Evolutionary conservation across 64 coral and sea anemone genomes (phyloP).

Genomic region (Stichodactyla helianthus): DNA sequence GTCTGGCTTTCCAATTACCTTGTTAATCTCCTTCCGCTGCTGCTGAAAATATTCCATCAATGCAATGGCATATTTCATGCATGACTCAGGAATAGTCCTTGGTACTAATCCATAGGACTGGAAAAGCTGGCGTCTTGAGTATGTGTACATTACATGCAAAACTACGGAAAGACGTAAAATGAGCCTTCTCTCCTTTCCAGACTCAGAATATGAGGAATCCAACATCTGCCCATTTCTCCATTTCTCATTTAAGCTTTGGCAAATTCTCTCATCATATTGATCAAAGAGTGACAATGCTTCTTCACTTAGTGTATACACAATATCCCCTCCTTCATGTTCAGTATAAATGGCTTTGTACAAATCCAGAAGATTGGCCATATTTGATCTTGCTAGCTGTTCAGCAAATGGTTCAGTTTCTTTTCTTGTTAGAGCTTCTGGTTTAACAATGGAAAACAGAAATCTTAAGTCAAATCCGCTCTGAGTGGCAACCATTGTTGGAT

Average conservation of each 20-base stretch:
- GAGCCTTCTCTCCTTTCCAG: too few relatives aligned
- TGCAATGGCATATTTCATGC: conserved; percentile 9
- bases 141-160: too few relatives aligned
- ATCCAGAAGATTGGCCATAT: not conserved
- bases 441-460: not conserved
- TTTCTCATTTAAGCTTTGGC: not conserved
- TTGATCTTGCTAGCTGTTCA: not conserved
- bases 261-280: not conserved
- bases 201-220: not conserved
- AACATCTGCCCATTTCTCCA: not conserved
- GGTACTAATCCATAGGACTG: not conserved
- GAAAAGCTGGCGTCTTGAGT: not conserved
- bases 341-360: not conserved
- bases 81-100: not conserved
- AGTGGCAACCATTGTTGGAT: conserved; percentile 23
- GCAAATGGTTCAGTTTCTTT: not conserved
- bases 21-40: not conserved
- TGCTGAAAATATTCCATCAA: conserved; percentile 16
- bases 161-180: too few relatives aligned
- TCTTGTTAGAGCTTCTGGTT: not conserved
- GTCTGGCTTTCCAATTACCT: too few relatives aligned
- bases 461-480: conserved; percentile 24
- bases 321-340: not conserved
- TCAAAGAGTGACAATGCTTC: not conserved
- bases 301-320: not conserved